A percentile compares a stretch with the other conserved stretches of the same genome.
Evolutionary conservation across 2,888 invertebrate species (phyloP).

Genomic region (Meliscaeva auricollis): DNA sequence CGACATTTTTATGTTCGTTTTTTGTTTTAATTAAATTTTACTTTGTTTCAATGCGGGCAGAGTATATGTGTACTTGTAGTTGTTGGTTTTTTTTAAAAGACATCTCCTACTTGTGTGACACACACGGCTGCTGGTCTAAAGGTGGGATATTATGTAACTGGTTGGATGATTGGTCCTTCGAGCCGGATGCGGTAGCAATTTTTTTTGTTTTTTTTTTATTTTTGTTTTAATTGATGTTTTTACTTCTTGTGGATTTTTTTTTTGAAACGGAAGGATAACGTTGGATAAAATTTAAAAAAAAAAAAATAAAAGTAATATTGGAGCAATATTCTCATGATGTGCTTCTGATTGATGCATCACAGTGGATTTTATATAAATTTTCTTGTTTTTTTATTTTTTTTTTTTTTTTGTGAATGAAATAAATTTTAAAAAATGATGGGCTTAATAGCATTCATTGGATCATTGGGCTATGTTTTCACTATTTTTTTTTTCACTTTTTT

Average conservation of each 20-base stretch:
- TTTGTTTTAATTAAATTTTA: slow-evolving; percentile 73
- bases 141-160: slow-evolving; percentile 21
- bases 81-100: slow-evolving; percentile 18
- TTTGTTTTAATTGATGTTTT: slow-evolving; percentile 58
- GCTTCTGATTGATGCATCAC: slow-evolving; percentile 24
- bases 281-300: neutral
- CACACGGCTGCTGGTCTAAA: slow-evolving; percentile 15
- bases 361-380: neutral
- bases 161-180: slow-evolving; percentile 52
- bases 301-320: slow-evolving; percentile 1
- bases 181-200: slow-evolving; percentile 49
- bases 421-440: neutral
- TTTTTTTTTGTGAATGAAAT: neutral
- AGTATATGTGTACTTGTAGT: neutral
- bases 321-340: slow-evolving; percentile 27
- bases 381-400: neutral
- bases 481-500: too few species aligned
- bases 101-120: neutral
- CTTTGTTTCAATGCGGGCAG: slow-evolving; percentile 45
- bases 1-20: slow-evolving; percentile 37
- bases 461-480: neutral
- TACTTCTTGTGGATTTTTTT: slow-evolving; percentile 46
- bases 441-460: neutral
- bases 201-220: neutral
- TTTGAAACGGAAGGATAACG: slow-evolving; percentile 23